These are phyloP conservation scores for Atopsyche davidsoni DNA, from an alignment of 1,140 invertebrate genomes.

Conservation along the genomic window DNA sequence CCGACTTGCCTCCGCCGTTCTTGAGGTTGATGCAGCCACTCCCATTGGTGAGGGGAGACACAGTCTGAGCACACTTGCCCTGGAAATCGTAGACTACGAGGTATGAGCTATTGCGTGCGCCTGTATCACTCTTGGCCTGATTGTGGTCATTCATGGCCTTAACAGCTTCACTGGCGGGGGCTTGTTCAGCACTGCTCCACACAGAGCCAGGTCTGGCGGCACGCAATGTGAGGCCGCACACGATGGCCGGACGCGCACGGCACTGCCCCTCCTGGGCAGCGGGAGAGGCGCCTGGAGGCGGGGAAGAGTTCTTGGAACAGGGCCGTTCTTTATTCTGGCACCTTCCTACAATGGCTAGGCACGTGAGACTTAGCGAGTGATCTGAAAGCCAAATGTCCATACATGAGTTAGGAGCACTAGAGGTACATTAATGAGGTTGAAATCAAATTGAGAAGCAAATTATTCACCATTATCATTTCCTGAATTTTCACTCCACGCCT, in stretches of 20 bases:
- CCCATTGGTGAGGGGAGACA: constrained; percentile 36
- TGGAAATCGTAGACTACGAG: constrained; percentile 46
- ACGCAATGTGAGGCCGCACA: constrained; percentile 22
- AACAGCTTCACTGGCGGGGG: constrained; percentile 41
- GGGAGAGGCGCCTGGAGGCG: background rate
- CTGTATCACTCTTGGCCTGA: constrained; percentile 42
- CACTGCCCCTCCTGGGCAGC: constrained; percentile 12
- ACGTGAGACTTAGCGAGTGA: constrained; percentile 14
- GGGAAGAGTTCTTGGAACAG: constrained; percentile 14
- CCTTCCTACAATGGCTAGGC: constrained; percentile 22
- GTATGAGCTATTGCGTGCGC: constrained; percentile 42
- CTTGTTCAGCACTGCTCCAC: constrained; percentile 34
- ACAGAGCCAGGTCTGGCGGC: constrained; percentile 34
- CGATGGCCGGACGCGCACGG: constrained; percentile 19
- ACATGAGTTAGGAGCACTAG: too few relatives aligned
- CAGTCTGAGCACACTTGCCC: constrained; percentile 36
- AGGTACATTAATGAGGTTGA: background rate
- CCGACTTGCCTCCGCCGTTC: constrained; percentile 42
- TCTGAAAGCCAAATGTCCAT: constrained; percentile 21
- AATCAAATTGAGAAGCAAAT: constrained; percentile 11
- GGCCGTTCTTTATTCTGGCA: constrained; percentile 28
- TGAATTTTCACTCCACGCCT: constrained; percentile 44
- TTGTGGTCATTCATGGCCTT: constrained; percentile 48
- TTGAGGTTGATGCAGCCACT: constrained; percentile 35
- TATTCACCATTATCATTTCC: constrained; percentile 44